These are phyloP conservation scores for Merops nubicus DNA, from an alignment of 2,113 vertebrate species.

Conservation along the genomic window DNA sequence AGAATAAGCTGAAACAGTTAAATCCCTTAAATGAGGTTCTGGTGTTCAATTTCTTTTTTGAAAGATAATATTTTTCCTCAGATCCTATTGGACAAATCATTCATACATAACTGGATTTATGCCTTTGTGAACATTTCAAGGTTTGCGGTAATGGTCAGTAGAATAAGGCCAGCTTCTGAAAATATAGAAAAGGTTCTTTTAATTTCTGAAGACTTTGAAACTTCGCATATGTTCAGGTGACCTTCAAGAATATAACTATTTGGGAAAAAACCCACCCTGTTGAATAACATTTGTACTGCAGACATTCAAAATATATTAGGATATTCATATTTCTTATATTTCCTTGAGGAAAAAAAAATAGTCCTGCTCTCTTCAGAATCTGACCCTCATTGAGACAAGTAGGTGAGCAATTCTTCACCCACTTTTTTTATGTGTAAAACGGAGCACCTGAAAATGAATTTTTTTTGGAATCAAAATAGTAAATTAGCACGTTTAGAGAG, in stretches of 20 bases:
- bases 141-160: not conserved
- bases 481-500: not conserved
- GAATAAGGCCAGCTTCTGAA: not conserved
- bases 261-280: rapidly evolving
- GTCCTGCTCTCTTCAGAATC: not conserved
- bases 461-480: not conserved
- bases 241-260: not conserved
- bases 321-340: not conserved
- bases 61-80: not conserved
- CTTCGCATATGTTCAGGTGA: not conserved
- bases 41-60: not conserved
- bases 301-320: not conserved
- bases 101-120: not conserved
- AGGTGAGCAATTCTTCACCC: not conserved
- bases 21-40: not conserved
- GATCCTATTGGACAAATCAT: not conserved
- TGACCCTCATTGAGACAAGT: not conserved
- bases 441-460: not conserved
- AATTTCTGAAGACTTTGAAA: not conserved
- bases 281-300: not conserved
- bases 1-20: constrained; percentile 34
- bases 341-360: not conserved
- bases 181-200: not conserved
- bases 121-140: not conserved
- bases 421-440: not conserved